phyloP scores from a whole-genome alignment of 1,140 invertebrate species.

The Anagrus nilaparvatae region DNA sequence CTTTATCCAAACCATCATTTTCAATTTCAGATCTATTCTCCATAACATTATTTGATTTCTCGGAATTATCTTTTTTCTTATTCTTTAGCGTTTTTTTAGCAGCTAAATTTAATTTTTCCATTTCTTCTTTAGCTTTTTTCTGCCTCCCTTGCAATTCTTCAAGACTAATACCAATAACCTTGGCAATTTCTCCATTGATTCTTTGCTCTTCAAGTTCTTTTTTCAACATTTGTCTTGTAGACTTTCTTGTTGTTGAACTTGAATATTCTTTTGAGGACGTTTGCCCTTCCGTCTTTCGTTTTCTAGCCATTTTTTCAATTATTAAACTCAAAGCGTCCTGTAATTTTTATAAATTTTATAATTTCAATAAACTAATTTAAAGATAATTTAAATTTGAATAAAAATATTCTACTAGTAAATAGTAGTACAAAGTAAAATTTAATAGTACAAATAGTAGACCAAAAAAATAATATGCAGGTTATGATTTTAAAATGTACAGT shows the following conservation, averaged over 20 bases:
- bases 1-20: slow-evolving; percentile 24
- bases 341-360: slow-evolving; percentile 12
- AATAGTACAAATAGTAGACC: no score
- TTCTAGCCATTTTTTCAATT: slow-evolving; percentile 29
- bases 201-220: slow-evolving; percentile 30
- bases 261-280: slow-evolving; percentile 22
- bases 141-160: no score
- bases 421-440: no score
- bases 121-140: slow-evolving; percentile 14
- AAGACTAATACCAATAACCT: slow-evolving; percentile 15
- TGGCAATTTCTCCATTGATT: slow-evolving; percentile 24
- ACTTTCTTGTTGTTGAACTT: slow-evolving; percentile 30
- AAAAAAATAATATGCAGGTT: no score
- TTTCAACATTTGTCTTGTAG: slow-evolving; percentile 33
- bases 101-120: slow-evolving; percentile 19
- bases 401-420: no score
- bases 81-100: slow-evolving; percentile 21
- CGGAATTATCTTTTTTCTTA: slow-evolving; percentile 15
- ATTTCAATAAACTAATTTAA: neutral
- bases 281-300: slow-evolving; percentile 29
- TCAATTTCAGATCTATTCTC: slow-evolving; percentile 17
- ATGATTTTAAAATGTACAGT: no score
- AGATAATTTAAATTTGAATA: no score
- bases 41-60: slow-evolving; percentile 13
- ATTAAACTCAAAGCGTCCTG: slow-evolving; percentile 18